These are phyloP conservation scores for Platynereis dumerilii DNA, from an alignment of 2,888 invertebrate genomes.

Conservation along the genomic window DNA sequence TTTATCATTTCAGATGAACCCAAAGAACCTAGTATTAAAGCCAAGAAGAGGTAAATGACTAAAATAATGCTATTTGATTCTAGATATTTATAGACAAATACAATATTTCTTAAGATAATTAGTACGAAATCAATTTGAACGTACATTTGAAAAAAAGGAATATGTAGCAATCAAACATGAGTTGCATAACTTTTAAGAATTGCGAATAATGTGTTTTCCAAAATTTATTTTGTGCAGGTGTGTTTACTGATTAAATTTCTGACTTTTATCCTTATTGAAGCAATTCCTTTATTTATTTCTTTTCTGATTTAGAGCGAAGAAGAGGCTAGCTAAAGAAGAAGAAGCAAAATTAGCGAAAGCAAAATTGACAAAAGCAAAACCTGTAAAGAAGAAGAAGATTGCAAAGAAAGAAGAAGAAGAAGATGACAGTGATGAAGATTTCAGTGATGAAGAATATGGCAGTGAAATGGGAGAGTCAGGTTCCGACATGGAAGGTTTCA, in stretches of 20 bases:
- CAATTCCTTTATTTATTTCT: not conserved
- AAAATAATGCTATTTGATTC: not conserved
- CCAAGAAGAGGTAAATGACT: conserved; percentile 14
- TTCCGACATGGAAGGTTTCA: conserved; percentile 66
- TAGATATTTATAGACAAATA: not conserved
- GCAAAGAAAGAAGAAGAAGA: conserved; percentile 34
- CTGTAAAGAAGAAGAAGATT: not conserved
- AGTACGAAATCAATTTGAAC: no score
- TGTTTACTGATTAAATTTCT: not conserved
- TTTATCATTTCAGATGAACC: conserved; percentile 9
- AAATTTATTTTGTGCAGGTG: no score
- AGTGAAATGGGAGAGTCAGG: conserved; percentile 29
- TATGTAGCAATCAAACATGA: no score
- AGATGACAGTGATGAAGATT: conserved; percentile 23
- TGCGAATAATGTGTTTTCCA: no score
- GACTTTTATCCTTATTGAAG: not conserved
- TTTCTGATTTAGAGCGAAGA: not conserved
- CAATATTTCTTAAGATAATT: no score
- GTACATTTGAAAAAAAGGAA: no score
- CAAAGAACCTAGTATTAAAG: not conserved
- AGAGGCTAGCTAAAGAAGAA: not conserved
- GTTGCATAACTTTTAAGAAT: no score
- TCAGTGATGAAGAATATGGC: conserved; percentile 17
- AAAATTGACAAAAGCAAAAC: not conserved
- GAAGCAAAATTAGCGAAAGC: not conserved